Base-by-base conservation (phyloP, 2,888 invertebrate genomes). In the Nemoura dubitans region DNA sequence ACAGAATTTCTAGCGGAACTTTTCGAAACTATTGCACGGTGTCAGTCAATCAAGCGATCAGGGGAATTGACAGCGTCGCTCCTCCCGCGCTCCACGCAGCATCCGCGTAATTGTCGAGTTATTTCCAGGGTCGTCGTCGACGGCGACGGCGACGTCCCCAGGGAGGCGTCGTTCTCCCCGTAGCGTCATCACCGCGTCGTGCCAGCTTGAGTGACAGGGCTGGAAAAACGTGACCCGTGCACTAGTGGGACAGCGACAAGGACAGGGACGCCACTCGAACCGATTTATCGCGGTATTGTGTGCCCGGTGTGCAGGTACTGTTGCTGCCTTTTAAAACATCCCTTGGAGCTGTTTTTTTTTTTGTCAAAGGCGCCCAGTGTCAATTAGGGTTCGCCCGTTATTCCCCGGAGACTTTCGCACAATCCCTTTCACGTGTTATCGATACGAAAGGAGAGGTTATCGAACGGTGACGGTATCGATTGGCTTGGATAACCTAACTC, bases 11-110 rank as follows among this genome's bases (percentile, higher is more conserved):
- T 59, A 1, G 59, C 14, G 59, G 10, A 59, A 59, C 59, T 59
- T 59, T 59, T 59, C 59, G 21, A 10, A 59, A 59, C 59, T 59
- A 59, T 59, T 21, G 16, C 59, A 10, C 59, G 59, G 59, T 59
- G 59, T 59, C 59, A 59, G 59, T 59, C 59, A 59, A 59, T 59
- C 59, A 59, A 59, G 21, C 59, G 59, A 59, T 59, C 59, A 59
- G 59, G 59, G 59, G 59, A n/a, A 59, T 59, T 59, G 59, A 59
- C 59, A 14, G 59, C 59, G 59, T 36, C 36, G 36, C 36, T 36
- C 10, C 10, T 36, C 36, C 36, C 36, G 36, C 36, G 3, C 36
- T 36, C 10, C 36, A 6, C 36, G 36, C 36, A 3, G 36, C 21
- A 59, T 10, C 59, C 59, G 59, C 59, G 59, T 59, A 59, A 59